Evolutionary conservation across 2,888 invertebrate genomes (phyloP), one percentile per base, ranked within the genome.

Genomic region (Coelinius sp.): DNA sequence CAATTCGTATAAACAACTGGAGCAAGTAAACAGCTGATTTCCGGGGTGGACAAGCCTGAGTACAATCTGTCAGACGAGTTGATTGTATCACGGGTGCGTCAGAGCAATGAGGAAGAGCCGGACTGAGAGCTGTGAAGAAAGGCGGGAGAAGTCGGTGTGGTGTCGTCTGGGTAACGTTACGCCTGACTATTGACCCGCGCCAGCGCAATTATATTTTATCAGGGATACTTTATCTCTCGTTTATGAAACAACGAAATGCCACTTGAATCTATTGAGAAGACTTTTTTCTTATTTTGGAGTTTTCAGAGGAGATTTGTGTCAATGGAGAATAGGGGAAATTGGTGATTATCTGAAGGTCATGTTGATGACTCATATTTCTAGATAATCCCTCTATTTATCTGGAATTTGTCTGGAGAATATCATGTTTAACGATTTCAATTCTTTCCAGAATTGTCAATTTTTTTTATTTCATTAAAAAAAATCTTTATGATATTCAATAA

Each of bases 171-270:
- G 84, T 82, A 82, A 82, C 82, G 79, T 80, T n/a, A 77, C 66
- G 77, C 76, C 76, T 81, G 83, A 84, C 80, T 86, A 86, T 86
- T 85, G 86, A 87, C 85, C 83, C 82, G 85, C 83, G 84, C 85
- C 80, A 81, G 85, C 86, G 85, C 84, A 84, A 85, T 84, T 82
- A 82, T 79, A 78, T 79, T 81, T 81, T 76, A 81, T 81, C 77
- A 71, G 64, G 68, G 71, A 71, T 78, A 76, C 77, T 80, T 77
- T 71, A 70, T 71, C 68, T 66, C 68, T 64, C 38, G 35, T 31
- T 10, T 49, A 31, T 62, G 46, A n/a, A 4, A 53, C 27, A 27
- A n/a, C 49, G 31, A 46, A 41, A 70, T 53, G 46, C 65, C 44
- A 62, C 27, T 63, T 49, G 64, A 20, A 38, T 35, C 20, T 53